phyloP scores from a whole-genome alignment of 1,140 invertebrate species.

The Drusus annulatus region DNA sequence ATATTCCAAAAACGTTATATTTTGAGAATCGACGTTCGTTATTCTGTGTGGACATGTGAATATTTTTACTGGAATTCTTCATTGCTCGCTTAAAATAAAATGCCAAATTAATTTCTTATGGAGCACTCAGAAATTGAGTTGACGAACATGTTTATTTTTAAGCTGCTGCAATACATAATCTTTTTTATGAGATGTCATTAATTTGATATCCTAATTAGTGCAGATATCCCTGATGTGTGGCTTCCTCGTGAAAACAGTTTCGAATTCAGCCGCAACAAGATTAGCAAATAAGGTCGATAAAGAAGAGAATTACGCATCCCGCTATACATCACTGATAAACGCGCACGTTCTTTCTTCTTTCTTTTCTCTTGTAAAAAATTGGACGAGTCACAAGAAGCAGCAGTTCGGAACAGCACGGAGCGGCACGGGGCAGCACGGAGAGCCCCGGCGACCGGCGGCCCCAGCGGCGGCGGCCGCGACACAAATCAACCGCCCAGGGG shows the following conservation, averaged over 20 bases:
- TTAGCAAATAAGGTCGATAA: constrained; percentile 23
- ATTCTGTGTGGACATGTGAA: too few relatives aligned
- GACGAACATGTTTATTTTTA: too few relatives aligned
- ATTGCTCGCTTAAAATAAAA: too few relatives aligned
- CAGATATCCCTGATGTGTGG: not conserved
- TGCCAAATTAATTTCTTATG: too few relatives aligned
- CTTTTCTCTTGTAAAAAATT: not conserved
- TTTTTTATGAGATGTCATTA: too few relatives aligned
- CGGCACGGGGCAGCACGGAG: not conserved
- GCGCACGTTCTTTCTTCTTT: constrained; percentile 3
- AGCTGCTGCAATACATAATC: too few relatives aligned
- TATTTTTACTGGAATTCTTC: too few relatives aligned
- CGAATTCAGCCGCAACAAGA: not conserved
- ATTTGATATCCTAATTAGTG: constrained; percentile 16
- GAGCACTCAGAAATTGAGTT: too few relatives aligned
- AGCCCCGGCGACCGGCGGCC: not conserved
- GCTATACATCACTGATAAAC: constrained; percentile 34
- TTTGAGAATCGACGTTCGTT: too few relatives aligned
- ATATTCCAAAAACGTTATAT: too few relatives aligned
- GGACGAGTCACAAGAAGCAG: too few relatives aligned
- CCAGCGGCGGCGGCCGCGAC: constrained; percentile 9
- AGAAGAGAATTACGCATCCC: constrained; percentile 5
- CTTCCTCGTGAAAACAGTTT: not conserved
- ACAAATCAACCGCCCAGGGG: constrained; percentile 51
- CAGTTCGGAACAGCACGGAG: constrained; percentile 1